These are phyloP conservation scores for Thelaira solivaga DNA, from an alignment of 2,888 invertebrate species.

Conservation along the genomic window DNA sequence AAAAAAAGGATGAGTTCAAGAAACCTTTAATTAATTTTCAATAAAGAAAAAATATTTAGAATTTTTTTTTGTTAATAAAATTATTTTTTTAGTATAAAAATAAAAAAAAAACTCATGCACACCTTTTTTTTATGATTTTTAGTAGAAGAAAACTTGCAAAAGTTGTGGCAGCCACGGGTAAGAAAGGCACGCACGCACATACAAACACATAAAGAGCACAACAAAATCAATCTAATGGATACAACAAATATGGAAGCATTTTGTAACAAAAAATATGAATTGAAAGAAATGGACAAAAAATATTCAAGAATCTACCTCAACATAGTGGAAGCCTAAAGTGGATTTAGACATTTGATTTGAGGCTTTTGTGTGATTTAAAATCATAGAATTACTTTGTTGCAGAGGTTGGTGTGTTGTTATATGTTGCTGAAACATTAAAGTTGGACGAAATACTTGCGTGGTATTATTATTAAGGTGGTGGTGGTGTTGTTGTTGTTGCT, in stretches of 20 bases:
- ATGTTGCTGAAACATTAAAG: constrained; percentile 49
- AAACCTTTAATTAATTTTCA: constrained; percentile 14
- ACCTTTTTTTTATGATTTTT: constrained; percentile 28
- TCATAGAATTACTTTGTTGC: constrained; percentile 73
- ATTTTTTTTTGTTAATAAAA: not conserved
- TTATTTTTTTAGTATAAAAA: constrained; percentile 13
- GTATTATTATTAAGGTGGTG: constrained; percentile 40
- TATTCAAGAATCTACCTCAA: constrained; percentile 74
- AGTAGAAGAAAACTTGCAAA: constrained; percentile 39
- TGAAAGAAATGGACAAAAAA: too few relatives aligned
- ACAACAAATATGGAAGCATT: constrained; percentile 24
- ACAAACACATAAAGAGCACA: constrained; percentile 29
- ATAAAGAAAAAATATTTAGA: not conserved
- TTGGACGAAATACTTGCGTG: constrained; percentile 61
- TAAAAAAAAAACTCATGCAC: constrained; percentile 27
- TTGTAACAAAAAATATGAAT: not conserved
- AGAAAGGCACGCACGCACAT: not conserved
- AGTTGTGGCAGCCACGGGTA: constrained; percentile 24
- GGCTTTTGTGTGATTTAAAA: constrained; percentile 72
- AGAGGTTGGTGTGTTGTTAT: constrained; percentile 55
- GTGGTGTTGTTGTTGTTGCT: constrained; percentile 64
- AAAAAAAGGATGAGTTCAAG: not conserved
- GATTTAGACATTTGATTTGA: constrained; percentile 75
- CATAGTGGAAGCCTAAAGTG: constrained; percentile 72
- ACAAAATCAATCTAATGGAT: constrained; percentile 27